These are phyloP conservation scores for Neogobius melanostomus DNA, from an alignment of 2,113 vertebrate species.

Conservation along the genomic window DNA sequence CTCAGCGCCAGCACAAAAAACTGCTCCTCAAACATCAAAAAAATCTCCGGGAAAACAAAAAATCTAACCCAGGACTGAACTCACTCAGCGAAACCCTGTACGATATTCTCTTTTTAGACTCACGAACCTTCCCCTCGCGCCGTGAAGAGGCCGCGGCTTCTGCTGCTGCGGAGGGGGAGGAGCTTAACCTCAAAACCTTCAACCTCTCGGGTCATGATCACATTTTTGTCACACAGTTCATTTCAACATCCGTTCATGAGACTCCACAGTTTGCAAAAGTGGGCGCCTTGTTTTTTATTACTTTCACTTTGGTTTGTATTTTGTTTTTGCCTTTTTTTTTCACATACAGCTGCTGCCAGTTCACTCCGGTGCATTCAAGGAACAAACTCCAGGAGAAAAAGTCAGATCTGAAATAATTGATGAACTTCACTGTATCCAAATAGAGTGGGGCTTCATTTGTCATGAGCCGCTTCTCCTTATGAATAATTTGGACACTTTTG, in stretches of 20 bases:
- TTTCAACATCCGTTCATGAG: background rate
- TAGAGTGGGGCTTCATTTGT: no score
- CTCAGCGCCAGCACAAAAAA: slow-evolving; percentile 18
- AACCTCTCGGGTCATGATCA: background rate
- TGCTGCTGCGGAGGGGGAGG: background rate
- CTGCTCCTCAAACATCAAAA: slow-evolving; percentile 1
- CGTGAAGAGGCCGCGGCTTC: background rate
- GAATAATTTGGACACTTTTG: no score
- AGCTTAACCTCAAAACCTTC: slow-evolving; percentile 7
- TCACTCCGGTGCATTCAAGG: slow-evolving; percentile 3
- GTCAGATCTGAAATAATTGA: slow-evolving; percentile 6
- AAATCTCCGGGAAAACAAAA: slow-evolving; percentile 3
- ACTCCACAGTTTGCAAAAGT: background rate
- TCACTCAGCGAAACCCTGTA: background rate
- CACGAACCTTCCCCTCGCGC: background rate
- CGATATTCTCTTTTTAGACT: background rate
- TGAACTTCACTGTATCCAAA: background rate
- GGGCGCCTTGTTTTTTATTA: background rate
- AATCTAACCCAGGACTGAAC: slow-evolving; percentile 4
- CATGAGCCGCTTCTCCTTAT: no score
- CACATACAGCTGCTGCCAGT: slow-evolving; percentile 11
- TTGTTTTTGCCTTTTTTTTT: slow-evolving; percentile 12
- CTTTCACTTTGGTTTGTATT: background rate
- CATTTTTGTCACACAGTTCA: background rate
- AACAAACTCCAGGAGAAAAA: slow-evolving; percentile 13